Evolutionary conservation across 2,113 vertebrate genomes (phyloP), one percentile per base, ranked within the genome.

Genomic region (Paracanthobrama guichenoti): DNA sequence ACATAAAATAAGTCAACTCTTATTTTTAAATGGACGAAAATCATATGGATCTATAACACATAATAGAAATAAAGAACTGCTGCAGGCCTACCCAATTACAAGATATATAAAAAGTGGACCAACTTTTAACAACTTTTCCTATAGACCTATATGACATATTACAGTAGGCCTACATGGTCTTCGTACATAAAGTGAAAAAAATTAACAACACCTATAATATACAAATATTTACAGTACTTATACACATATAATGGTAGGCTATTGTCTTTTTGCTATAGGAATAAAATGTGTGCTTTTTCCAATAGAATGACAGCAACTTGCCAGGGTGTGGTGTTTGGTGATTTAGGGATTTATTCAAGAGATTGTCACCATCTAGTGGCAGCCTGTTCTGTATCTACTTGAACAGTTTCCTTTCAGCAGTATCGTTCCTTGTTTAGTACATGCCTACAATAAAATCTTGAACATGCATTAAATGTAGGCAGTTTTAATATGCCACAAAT

Each of bases 291-390:
- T 16, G n/a, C 72, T 22, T 26, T 64, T 28, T 64, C 16, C 62
- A 31, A 16, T 8, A 69, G 18, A 44, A 72, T 72, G 69, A 72
- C 11, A 3, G 39, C 42, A 72, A 72, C 22, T 44, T 72, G 22
- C 1, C 69, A 13, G 35, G 57, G 55, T 79, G 76, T 26, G 35
- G 57, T 26, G 57, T 4, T 46, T 79, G n/a, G 20, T 59, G 16
- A 83, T 67, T 55, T 44, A 44, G 14, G 0, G 10, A 48, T 44
- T 57, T 11, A 28, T 11, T 79, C 26, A 18, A 81, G 81, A 26
- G 62, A 86, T 85, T 81, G 44, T 80, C 81, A 71, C 87, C 90
- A 88, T 84, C 90, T 91, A 26, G 4, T 89, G 89, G 91, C 86
- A 84, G 46, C 55, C 13, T 48, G 28, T 48, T 16, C 26, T 59